phyloP scores from a whole-genome alignment of 2,113 vertebrate species.

The Sialia sialis region DNA sequence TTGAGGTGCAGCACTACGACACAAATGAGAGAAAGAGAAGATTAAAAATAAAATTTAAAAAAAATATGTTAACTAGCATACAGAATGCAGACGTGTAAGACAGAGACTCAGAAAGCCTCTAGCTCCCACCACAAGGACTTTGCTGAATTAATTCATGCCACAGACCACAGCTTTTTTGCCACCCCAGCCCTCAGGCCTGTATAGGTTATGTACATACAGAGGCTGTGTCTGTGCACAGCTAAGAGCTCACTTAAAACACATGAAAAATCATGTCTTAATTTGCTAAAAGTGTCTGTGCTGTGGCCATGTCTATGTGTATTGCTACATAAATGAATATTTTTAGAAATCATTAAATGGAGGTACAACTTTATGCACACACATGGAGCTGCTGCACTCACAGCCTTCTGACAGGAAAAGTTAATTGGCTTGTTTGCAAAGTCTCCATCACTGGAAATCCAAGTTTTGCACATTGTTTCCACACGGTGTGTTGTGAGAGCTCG shows the following conservation, averaged over 20 bases:
- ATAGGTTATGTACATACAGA: rapidly evolving
- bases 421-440: background rate
- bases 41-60: background rate
- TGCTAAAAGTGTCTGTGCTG: background rate
- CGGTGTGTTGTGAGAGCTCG: background rate
- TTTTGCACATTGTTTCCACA: background rate
- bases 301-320: background rate
- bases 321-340: rapidly evolving
- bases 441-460: background rate
- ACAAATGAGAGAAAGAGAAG: background rate
- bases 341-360: background rate
- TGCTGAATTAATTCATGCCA: background rate
- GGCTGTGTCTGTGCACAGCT: background rate
- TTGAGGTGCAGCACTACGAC: rapidly evolving
- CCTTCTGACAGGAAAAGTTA: background rate
- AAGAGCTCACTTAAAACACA: background rate
- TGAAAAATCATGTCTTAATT: background rate
- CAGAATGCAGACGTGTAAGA: background rate
- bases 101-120: background rate
- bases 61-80: background rate
- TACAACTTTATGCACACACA: background rate
- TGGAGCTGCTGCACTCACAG: background rate
- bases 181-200: background rate
- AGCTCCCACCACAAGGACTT: background rate
- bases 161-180: background rate